phyloP scores from a whole-genome alignment of 2,797 vertebrate species.

The Sebastes steindachneri region DNA sequence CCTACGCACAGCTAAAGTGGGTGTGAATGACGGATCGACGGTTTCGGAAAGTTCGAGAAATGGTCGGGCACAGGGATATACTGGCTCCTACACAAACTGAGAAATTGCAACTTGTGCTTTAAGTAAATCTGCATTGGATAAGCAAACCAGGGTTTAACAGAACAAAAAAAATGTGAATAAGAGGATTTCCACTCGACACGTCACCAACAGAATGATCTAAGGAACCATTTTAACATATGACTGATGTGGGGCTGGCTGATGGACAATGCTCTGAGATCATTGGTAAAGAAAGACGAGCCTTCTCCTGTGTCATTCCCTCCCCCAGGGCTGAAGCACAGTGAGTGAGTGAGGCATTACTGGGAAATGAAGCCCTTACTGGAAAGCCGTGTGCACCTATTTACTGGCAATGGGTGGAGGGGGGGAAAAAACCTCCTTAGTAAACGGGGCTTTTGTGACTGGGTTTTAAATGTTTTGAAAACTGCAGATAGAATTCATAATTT shows the following conservation, averaged over 20 bases:
- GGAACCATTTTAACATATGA: background rate
- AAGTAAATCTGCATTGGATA: background rate
- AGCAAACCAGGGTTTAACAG: background rate
- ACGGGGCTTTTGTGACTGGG: background rate
- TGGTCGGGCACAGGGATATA: background rate
- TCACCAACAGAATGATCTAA: background rate
- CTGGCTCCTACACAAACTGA: background rate
- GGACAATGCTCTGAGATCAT: slow-evolving; percentile 46
- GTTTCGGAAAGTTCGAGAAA: background rate
- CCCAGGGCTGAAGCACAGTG: slow-evolving; percentile 52
- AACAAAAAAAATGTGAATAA: background rate
- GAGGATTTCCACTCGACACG: background rate
- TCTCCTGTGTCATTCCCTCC: slow-evolving; percentile 75
- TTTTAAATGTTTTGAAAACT: background rate
- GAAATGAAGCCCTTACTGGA: slow-evolving; percentile 79
- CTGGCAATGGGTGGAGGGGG: slow-evolving; percentile 56
- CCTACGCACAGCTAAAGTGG: background rate
- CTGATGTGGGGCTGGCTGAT: slow-evolving; percentile 14
- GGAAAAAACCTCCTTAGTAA: slow-evolving; percentile 27
- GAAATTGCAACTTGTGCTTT: background rate
- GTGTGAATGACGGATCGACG: background rate
- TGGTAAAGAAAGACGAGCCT: slow-evolving; percentile 63
- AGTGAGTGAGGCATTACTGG: slow-evolving; percentile 61
- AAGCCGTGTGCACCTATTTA: slow-evolving; percentile 71
- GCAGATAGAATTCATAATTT: background rate